phyloP scores from a whole-genome alignment of 2,888 invertebrate genomes.

The Myopa tessellatipennis region DNA sequence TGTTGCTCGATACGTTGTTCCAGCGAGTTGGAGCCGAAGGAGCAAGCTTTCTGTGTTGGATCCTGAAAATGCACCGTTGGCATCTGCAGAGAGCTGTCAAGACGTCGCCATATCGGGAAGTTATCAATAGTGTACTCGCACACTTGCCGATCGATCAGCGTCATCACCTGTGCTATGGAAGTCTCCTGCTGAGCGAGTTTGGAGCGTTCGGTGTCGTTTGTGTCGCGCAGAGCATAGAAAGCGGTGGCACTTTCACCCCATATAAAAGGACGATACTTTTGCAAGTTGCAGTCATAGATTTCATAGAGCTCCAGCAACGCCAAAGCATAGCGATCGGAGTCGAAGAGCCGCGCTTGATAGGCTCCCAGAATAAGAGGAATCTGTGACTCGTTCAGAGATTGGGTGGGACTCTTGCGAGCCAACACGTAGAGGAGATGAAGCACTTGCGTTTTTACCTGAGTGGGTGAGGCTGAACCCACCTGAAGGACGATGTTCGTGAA shows the following conservation, averaged over 20 bases:
- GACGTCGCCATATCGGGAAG: slow-evolving; percentile 76
- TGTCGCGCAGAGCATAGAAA: slow-evolving; percentile 75
- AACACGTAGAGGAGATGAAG: slow-evolving; percentile 75
- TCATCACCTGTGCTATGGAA: slow-evolving; percentile 78
- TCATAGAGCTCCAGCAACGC: slow-evolving; percentile 78
- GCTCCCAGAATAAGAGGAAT: slow-evolving; percentile 82
- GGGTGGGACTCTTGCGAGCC: slow-evolving; percentile 72
- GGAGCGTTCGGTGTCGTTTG: slow-evolving; percentile 70
- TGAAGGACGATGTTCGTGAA: slow-evolving; percentile 78
- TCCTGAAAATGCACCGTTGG: slow-evolving; percentile 57
- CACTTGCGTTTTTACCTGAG: slow-evolving; percentile 73
- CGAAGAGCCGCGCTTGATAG: slow-evolving; percentile 79
- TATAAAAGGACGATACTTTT: slow-evolving; percentile 80
- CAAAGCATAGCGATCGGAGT: slow-evolving; percentile 78
- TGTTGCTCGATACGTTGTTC: slow-evolving; percentile 58
- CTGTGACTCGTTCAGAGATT: slow-evolving; percentile 75
- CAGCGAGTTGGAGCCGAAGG: slow-evolving; percentile 59
- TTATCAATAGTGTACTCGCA: slow-evolving; percentile 77
- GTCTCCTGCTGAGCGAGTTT: slow-evolving; percentile 76
- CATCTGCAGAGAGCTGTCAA: slow-evolving; percentile 66
- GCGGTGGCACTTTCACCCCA: slow-evolving; percentile 86
- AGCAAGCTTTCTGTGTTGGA: slow-evolving; percentile 49
- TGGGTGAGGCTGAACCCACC: slow-evolving; percentile 43
- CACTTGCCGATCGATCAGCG: slow-evolving; percentile 75
- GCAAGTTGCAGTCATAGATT: slow-evolving; percentile 73